phyloP scores from a whole-genome alignment of 2,113 vertebrate genomes.

The Brienomyrus longianalis region DNA sequence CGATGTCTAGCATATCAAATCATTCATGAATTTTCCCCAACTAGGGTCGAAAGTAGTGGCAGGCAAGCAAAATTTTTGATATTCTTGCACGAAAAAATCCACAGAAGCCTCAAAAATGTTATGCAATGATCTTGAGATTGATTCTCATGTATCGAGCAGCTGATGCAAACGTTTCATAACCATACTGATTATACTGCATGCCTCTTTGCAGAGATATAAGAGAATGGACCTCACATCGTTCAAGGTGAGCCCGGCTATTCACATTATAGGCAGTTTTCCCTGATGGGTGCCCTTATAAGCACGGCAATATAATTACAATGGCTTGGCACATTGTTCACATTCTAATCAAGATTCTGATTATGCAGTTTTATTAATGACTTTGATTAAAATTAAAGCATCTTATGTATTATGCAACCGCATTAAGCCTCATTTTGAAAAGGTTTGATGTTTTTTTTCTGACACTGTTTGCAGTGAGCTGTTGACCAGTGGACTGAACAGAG shows the following conservation, averaged over 20 bases:
- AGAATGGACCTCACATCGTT: background rate
- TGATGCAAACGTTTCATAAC: background rate
- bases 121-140: background rate
- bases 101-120: background rate
- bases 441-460: background rate
- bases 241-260: background rate
- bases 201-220: background rate
- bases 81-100: background rate
- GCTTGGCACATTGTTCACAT: background rate
- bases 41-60: background rate
- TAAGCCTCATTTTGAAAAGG: background rate
- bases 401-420: slow-evolving; percentile 8
- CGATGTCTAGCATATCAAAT: background rate
- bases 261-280: background rate
- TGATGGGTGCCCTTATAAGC: background rate
- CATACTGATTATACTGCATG: background rate
- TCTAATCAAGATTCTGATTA: slow-evolving; percentile 8
- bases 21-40: background rate
- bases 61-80: background rate
- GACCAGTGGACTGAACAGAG: background rate
- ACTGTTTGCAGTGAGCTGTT: background rate
- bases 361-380: slow-evolving; percentile 8
- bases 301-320: background rate
- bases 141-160: background rate
- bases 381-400: slow-evolving; percentile 6